Evolutionary conservation across 2,888 invertebrate species (phyloP), one percentile per base, ranked within the genome.

Genomic region (Exephanes ischioxanthus): DNA sequence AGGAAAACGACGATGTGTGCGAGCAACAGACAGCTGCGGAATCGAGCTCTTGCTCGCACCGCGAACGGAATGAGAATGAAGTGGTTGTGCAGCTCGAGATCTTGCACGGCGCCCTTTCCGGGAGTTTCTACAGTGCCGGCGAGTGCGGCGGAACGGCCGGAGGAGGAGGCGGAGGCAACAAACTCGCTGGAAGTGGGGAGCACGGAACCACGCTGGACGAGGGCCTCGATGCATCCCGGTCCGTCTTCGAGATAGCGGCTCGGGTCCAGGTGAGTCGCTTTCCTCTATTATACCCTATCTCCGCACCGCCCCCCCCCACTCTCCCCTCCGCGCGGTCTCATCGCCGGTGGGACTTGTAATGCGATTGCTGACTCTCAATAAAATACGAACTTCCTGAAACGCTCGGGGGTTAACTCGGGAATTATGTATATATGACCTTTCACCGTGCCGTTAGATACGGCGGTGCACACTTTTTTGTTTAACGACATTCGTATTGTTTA

Each of bases 211-310:
- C 80, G 68, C n/a, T 33, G 68, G 76, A 80, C 68, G 80, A 71
- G 82, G 81, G 76, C 72, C 53, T 16, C 82, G 67, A 82, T 66
- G 72, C 66, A 66, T 85, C 77, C 51, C 78, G 61, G n/a, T 53
- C 37, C 68, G 70, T 51, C 48, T 76, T 45, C 55, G 87, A 90
- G 73, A 88, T 90, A 71, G 87, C 87, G 71, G 87, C 87, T 33
- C 85, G 88, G 77, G 86, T 89, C 82, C 89, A 90, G 88, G 90
- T 89, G 81, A 88, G 88, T 87, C 70, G 30, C 11, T 81, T 37
- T 58, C 19, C 19, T 70, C 33, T 30, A 14, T 68, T 55, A 37
- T 66, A 51, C 6, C 51, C 16, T 51, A 51, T 6, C 14, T 51
- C 6, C 51, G 51, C 9, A 2, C 51, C n/a, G n/a, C 51, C 5